phyloP scores from a whole-genome alignment of 1,140 invertebrate species.

The Octopus bimaculoides region DNA sequence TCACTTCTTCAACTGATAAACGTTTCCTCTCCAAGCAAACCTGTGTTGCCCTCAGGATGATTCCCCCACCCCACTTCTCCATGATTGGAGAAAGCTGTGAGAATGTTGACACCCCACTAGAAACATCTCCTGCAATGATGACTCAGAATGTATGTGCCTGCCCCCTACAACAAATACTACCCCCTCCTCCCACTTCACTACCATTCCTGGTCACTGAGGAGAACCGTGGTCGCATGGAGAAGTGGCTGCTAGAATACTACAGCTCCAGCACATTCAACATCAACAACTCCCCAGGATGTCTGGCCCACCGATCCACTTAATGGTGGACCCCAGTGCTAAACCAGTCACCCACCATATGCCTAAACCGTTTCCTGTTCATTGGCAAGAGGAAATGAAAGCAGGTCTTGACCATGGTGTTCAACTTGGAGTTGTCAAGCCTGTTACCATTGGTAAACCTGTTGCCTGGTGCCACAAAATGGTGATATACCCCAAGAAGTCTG shows the following conservation, averaged over 20 bases:
- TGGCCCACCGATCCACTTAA: no score
- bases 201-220: slow-evolving; percentile 23
- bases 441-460: slow-evolving; percentile 27
- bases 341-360: no score
- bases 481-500: slow-evolving; percentile 28
- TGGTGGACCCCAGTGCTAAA: no score
- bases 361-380: slow-evolving; percentile 29
- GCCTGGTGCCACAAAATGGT: slow-evolving; percentile 35
- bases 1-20: slow-evolving; percentile 6
- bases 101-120: no score
- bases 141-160: no score
- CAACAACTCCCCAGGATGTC: slow-evolving; percentile 33
- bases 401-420: slow-evolving; percentile 27
- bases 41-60: slow-evolving; percentile 8
- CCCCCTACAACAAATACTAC: slow-evolving; percentile 18
- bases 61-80: no score
- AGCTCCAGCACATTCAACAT: slow-evolving; percentile 32
- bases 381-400: slow-evolving; percentile 16
- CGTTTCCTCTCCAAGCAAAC: slow-evolving; percentile 17
- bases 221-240: slow-evolving; percentile 17
- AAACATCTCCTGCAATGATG: no score
- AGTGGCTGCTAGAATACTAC: slow-evolving; percentile 26
- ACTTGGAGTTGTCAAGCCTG: slow-evolving; percentile 31
- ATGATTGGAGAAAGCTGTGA: no score
- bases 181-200: slow-evolving; percentile 13